Conservation (phyloP, 2,113 vertebrate genomes). For the Gobius niger region DNA sequence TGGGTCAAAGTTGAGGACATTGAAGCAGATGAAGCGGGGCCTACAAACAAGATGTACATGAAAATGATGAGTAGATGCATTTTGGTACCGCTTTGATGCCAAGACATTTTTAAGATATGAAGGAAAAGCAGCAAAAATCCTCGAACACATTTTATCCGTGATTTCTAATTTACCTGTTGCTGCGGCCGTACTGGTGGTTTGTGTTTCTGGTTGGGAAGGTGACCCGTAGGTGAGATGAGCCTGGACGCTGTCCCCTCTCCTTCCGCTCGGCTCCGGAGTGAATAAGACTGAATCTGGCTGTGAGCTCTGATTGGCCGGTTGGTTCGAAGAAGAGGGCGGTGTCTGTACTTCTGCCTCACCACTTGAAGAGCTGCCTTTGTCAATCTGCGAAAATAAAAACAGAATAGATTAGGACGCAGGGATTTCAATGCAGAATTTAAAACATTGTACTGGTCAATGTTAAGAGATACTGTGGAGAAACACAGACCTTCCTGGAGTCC, state of each 20-base stretch:
- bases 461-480: not conserved
- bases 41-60: conserved; percentile 7
- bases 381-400: conserved; percentile 39
- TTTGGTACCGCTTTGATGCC: no score
- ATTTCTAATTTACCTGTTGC: conserved; percentile 45
- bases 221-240: conserved; percentile 74
- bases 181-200: conserved; percentile 29
- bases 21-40: conserved; percentile 53
- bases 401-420: not conserved
- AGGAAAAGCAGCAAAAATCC: not conserved
- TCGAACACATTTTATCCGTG: not conserved
- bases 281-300: conserved; percentile 48
- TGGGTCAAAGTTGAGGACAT: conserved; percentile 83
- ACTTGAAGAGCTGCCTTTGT: conserved; percentile 48
- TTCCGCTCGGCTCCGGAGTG: conserved; percentile 79
- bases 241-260: conserved; percentile 73
- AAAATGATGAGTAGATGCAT: no score
- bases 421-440: not conserved
- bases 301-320: conserved; percentile 50
- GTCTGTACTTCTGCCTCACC: conserved; percentile 40
- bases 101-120: no score
- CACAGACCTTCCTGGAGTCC: not conserved
- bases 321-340: conserved; percentile 41
- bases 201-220: conserved; percentile 67
- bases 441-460: not conserved